A percentile compares a stretch with the other conserved stretches of the same genome.
These are phyloP conservation scores for Dolichoris vasculosae DNA, from an alignment of 1,140 invertebrate genomes.

Conservation along the genomic window DNA sequence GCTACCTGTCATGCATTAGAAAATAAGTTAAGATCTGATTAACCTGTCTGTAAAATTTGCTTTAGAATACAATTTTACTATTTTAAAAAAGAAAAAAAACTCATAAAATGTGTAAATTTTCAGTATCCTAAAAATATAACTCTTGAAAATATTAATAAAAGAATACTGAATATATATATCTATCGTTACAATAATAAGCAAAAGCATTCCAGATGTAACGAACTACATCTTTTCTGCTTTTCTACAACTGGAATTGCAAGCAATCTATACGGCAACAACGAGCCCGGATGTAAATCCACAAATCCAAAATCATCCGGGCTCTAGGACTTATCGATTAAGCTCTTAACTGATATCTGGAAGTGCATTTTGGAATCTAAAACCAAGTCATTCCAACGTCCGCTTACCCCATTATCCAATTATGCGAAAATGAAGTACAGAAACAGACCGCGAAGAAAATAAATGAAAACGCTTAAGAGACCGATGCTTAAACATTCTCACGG, in stretches of 20 bases:
- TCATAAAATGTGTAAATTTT: too few species aligned
- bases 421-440: not conserved
- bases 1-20: too few species aligned
- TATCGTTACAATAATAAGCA: not conserved
- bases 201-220: not conserved
- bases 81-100: too few species aligned
- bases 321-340: not conserved
- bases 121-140: too few species aligned
- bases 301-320: not conserved
- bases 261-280: not conserved
- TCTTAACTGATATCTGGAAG: not conserved
- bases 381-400: not conserved
- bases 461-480: not conserved
- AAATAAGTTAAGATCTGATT: too few species aligned
- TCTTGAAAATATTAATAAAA: too few species aligned
- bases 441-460: not conserved
- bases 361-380: not conserved
- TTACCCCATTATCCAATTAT: not conserved
- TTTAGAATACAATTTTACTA: too few species aligned
- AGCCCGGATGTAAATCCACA: not conserved
- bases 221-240: not conserved
- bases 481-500: not conserved
- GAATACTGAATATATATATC: too few species aligned
- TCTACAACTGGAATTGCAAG: not conserved
- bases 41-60: too few species aligned